Evolutionary conservation across 1,140 invertebrate species (phyloP).

Genomic region (Ladona fulva): DNA sequence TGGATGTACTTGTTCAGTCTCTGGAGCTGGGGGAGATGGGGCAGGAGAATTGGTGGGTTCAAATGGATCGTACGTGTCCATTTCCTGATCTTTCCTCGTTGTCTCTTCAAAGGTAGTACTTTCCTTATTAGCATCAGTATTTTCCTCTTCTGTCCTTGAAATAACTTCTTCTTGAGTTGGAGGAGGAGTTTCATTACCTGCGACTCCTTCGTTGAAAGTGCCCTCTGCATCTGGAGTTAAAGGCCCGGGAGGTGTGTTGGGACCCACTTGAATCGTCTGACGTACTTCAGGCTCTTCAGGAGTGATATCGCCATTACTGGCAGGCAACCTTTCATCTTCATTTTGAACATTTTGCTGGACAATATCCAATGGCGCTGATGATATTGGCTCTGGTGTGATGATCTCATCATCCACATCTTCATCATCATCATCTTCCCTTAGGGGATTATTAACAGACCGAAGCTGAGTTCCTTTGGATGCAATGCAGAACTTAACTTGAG

Average conservation of each 20-base stretch:
- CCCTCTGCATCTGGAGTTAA: conserved; percentile 28
- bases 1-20: conserved; percentile 28
- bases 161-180: conserved; percentile 40
- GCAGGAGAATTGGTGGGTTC: conserved; percentile 76
- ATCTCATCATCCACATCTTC: conserved; percentile 28
- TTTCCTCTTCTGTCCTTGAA: background rate
- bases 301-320: conserved; percentile 36
- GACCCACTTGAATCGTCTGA: conserved; percentile 37
- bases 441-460: conserved; percentile 49
- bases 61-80: conserved; percentile 75
- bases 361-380: conserved; percentile 22
- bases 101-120: background rate
- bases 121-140: background rate
- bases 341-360: conserved; percentile 18
- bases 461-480: conserved; percentile 47
- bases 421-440: conserved; percentile 45
- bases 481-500: conserved; percentile 58
- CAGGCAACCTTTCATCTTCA: conserved; percentile 32
- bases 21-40: conserved; percentile 42
- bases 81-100: conserved; percentile 21
- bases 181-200: conserved; percentile 39
- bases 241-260: conserved; percentile 47
- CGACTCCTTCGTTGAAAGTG: background rate
- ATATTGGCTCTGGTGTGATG: background rate
- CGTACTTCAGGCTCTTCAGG: conserved; percentile 29